Percentiles rank a stretch among this genome's conserved stretches.
Conservation (phyloP, 2,113 vertebrate genomes). For the Oncorhynchus kisutch region DNA sequence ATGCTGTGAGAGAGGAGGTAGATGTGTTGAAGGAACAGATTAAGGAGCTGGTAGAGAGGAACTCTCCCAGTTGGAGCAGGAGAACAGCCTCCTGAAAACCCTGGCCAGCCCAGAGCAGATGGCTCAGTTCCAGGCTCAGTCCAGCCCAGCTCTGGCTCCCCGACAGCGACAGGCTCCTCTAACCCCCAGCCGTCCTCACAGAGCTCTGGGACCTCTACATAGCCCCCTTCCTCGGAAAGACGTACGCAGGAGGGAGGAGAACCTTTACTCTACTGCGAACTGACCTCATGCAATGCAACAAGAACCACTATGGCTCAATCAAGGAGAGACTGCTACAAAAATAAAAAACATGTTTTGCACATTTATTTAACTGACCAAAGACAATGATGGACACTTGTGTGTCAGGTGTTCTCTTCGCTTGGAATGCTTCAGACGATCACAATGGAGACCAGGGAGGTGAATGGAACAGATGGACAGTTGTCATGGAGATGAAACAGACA, state of each 20-base stretch:
- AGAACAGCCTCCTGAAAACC: conserved; percentile 93
- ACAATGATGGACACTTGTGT: conserved; percentile 20
- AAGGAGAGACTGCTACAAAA: conserved; percentile 28
- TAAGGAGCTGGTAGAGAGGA: conserved; percentile 96
- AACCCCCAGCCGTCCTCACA: conserved; percentile 67
- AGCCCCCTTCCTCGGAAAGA: conserved; percentile 6
- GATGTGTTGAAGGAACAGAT: conserved; percentile 88
- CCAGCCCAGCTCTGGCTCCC: conserved; percentile 84
- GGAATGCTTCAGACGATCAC: conserved; percentile 67
- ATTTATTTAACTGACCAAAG: conserved; percentile 56
- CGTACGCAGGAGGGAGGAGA: conserved; percentile 11
- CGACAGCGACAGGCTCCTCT: conserved; percentile 50
- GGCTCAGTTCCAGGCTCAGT: conserved; percentile 96
- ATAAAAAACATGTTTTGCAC: conserved; percentile 50
- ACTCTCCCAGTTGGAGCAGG: conserved; percentile 96
- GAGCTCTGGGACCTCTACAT: conserved; percentile 53
- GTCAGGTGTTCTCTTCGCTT: conserved; percentile 28
- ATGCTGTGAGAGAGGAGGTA: conserved; percentile 91
- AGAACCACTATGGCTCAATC: conserved; percentile 36
- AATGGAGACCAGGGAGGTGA: conserved; percentile 19
- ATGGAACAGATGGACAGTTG: conserved; percentile 14
- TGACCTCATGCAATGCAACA: conserved; percentile 33
- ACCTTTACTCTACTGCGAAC: conserved; percentile 60
- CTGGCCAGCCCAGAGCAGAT: conserved; percentile 96
- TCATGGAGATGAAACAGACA: not conserved